phyloP scores from a whole-genome alignment of 2,113 vertebrate species.

The Oenanthe melanoleuca region DNA sequence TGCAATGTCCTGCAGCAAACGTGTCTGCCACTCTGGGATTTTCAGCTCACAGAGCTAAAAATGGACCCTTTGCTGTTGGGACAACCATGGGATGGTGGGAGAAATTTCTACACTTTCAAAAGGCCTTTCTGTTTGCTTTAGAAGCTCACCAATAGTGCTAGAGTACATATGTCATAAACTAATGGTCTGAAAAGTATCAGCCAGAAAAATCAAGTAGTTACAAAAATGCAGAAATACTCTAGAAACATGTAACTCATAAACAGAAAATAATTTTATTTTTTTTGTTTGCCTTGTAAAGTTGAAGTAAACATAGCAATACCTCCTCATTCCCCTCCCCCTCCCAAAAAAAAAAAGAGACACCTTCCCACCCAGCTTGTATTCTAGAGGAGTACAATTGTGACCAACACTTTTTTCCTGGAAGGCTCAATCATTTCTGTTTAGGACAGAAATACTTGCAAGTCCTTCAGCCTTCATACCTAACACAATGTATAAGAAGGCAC shows the following conservation, averaged over 20 bases:
- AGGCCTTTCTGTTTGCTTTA: background rate
- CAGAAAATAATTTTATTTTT: background rate
- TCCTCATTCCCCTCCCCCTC: rapidly evolving
- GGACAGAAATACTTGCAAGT: background rate
- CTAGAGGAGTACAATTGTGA: background rate
- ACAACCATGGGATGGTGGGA: background rate
- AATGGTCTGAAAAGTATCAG: background rate
- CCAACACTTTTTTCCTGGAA: background rate
- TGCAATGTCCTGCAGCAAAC: background rate
- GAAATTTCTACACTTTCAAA: background rate
- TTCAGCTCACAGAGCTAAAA: background rate
- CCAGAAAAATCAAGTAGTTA: background rate
- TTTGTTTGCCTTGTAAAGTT: background rate
- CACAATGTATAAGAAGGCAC: background rate
- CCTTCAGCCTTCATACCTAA: background rate
- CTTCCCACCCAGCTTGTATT: background rate
- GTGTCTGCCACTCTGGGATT: background rate
- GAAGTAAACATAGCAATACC: background rate
- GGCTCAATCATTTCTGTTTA: background rate
- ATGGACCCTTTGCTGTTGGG: background rate
- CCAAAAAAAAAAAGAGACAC: background rate
- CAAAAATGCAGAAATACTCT: background rate
- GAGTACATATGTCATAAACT: background rate
- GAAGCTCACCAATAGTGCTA: background rate
- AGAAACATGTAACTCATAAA: background rate